A percentile compares a stretch with the other conserved stretches of the same genome.
phyloP scores from a whole-genome alignment of 2,797 vertebrate genomes.

The Rhodeus uyekii region DNA sequence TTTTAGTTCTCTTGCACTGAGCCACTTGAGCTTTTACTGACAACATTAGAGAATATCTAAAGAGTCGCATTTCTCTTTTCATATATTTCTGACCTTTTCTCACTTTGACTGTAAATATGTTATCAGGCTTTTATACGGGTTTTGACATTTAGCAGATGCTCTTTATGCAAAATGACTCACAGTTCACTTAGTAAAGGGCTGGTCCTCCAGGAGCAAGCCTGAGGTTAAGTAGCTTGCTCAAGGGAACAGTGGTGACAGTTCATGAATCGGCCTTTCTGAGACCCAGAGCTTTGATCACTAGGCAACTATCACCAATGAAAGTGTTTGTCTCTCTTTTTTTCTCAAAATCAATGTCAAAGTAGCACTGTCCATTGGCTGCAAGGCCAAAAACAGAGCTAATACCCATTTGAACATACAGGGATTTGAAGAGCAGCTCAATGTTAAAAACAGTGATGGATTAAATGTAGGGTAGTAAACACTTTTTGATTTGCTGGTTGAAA shows the following conservation, averaged over 20 bases:
- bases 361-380: not conserved
- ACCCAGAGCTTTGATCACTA: constrained; percentile 23
- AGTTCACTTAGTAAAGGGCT: constrained; percentile 9
- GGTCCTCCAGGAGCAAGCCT: constrained; percentile 9
- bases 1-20: not conserved
- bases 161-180: constrained; percentile 28
- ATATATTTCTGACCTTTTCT: constrained; percentile 24
- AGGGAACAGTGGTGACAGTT: not conserved
- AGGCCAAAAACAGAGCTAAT: not conserved
- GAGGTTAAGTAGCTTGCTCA: constrained; percentile 28
- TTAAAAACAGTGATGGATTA: constrained; percentile 6
- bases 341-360: not conserved
- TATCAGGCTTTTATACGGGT: constrained; percentile 4
- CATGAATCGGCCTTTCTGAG: not conserved
- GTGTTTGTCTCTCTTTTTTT: not conserved
- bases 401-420: not conserved
- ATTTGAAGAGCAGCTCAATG: not conserved
- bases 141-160: constrained; percentile 17
- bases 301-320: not conserved
- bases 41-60: not conserved
- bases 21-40: not conserved
- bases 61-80: not conserved
- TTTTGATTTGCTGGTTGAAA: not conserved
- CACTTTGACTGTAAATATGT: constrained; percentile 21
- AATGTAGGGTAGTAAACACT: not conserved